A percentile compares a stretch with the other conserved stretches of the same genome.
Conservation (phyloP, 2,888 invertebrate genomes). For the Caenorhabditis uteleia region DNA sequence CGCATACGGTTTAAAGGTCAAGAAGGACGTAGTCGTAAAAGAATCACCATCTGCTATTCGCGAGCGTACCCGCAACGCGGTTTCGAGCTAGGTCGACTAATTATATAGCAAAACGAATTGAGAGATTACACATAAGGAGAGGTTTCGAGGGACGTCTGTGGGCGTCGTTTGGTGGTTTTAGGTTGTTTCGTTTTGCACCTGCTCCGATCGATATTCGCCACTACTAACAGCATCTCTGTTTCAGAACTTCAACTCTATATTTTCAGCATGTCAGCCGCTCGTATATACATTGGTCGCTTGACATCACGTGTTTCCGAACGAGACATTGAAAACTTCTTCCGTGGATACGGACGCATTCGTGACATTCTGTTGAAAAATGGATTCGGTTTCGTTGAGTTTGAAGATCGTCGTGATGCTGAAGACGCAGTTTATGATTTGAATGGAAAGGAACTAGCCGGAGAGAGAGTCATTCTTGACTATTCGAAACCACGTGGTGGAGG, state of each 20-base stretch:
- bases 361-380: slow-evolving; percentile 96
- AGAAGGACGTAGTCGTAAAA: too few relatives aligned
- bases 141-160: too few relatives aligned
- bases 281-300: slow-evolving; percentile 82
- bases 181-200: too few relatives aligned
- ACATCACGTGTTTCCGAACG: slow-evolving; percentile 83
- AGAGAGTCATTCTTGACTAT: slow-evolving; percentile 69
- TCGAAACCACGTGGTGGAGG: slow-evolving; percentile 53
- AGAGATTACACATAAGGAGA: too few relatives aligned
- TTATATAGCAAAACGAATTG: too few relatives aligned
- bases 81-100: too few relatives aligned
- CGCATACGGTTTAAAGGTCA: too few relatives aligned
- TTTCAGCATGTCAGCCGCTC: slow-evolving; percentile 7
- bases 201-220: too few relatives aligned
- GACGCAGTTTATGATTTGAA: slow-evolving; percentile 74
- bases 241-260: background rate
- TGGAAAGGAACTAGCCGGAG: slow-evolving; percentile 73
- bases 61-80: too few relatives aligned
- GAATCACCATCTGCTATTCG: too few relatives aligned
- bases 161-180: too few relatives aligned
- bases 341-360: slow-evolving; percentile 88
- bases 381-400: slow-evolving; percentile 86
- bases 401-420: slow-evolving; percentile 73
- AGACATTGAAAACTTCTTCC: slow-evolving; percentile 93
- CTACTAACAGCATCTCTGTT: too few relatives aligned